A percentile compares a stretch with the other conserved stretches of the same genome.
Conservation (phyloP, 2,797 vertebrate genomes). For the Melanogrammus aeglefinus region DNA sequence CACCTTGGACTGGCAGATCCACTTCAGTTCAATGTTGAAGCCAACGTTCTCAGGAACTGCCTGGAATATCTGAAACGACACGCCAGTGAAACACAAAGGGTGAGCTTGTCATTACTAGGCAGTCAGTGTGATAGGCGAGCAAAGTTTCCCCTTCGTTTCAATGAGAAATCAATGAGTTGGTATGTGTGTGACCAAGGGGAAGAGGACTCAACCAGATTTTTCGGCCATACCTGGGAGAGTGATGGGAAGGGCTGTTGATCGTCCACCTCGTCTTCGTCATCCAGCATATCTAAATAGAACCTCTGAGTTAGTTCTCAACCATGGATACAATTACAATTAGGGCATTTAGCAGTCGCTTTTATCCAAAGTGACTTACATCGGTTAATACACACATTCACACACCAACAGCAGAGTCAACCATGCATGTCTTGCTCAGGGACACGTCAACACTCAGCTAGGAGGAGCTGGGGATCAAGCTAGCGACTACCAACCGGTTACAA, state of each 20-base stretch:
- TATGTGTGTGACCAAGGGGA: not conserved
- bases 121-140: not conserved
- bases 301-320: not conserved
- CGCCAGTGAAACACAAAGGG: not conserved
- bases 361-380: too few relatives aligned
- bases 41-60: constrained; percentile 87
- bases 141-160: too few relatives aligned
- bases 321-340: too few relatives aligned
- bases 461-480: too few relatives aligned
- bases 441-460: too few relatives aligned
- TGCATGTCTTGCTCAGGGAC: too few relatives aligned
- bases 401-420: too few relatives aligned
- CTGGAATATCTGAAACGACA: constrained; percentile 82
- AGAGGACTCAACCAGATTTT: not conserved
- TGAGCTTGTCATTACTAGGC: not conserved
- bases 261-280: constrained; percentile 84
- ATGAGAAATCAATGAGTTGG: not conserved
- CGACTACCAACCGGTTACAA: too few relatives aligned
- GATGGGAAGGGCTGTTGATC: constrained; percentile 97
- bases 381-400: too few relatives aligned
- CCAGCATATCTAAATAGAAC: constrained; percentile 72
- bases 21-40: constrained; percentile 98
- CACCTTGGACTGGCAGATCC: constrained; percentile 93
- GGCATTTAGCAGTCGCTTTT: too few relatives aligned
- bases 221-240: constrained; percentile 79